Evolutionary conservation across 2,797 vertebrate species (phyloP).

Genomic region (Sciurus vulgaris): DNA sequence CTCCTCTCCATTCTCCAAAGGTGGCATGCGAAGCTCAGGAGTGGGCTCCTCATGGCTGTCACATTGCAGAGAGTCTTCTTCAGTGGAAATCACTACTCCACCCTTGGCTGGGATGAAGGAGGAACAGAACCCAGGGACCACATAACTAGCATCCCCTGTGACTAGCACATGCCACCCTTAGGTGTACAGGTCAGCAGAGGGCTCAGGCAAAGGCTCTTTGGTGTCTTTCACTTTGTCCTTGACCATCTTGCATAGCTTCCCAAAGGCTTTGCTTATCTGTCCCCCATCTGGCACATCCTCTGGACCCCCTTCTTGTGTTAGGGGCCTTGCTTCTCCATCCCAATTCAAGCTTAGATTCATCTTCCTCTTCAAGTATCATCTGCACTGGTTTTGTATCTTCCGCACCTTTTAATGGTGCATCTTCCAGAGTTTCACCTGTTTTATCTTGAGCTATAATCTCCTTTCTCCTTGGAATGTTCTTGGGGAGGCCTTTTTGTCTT

Average conservation of each 20-base stretch:
- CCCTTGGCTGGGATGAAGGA: conserved; percentile 89
- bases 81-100: conserved; percentile 90
- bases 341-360: conserved; percentile 73
- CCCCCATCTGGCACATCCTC: conserved; percentile 97
- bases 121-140: conserved; percentile 91
- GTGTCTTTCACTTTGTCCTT: conserved; percentile 91
- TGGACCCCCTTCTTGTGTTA: conserved; percentile 82
- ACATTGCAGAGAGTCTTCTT: conserved; percentile 82
- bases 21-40: conserved; percentile 82
- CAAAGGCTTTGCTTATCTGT: conserved; percentile 97
- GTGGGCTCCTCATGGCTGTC: conserved; percentile 79
- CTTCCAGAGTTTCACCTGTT: conserved; percentile 88
- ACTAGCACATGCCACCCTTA: conserved; percentile 95
- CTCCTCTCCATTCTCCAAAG: conserved; percentile 75
- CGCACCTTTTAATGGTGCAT: conserved; percentile 74
- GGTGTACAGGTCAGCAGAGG: conserved; percentile 91
- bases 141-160: conserved; percentile 92
- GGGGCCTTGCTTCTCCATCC: conserved; percentile 82
- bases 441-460: conserved; percentile 91
- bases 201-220: conserved; percentile 84
- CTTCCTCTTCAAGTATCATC: conserved; percentile 71
- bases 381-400: conserved; percentile 81
- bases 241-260: conserved; percentile 94
- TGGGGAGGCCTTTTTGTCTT: conserved; percentile 93
- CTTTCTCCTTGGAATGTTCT: conserved; percentile 93